Evolutionary conservation across 2,113 vertebrate genomes (phyloP).

Genomic region (Notarius lentiginosus): DNA sequence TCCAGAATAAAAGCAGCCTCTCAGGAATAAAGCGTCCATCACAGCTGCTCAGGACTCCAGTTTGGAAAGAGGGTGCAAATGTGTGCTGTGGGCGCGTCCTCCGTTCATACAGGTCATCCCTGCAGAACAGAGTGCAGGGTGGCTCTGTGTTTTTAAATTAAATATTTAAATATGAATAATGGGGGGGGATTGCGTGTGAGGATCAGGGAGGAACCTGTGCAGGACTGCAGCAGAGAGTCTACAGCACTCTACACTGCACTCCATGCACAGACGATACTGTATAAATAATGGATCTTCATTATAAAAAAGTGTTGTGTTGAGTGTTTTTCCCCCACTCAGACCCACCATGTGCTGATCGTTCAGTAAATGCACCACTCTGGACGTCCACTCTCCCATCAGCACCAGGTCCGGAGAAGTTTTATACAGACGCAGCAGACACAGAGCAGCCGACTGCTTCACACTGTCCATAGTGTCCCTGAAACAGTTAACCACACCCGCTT

Average conservation of each 20-base stretch:
- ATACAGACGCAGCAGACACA: conserved; percentile 88
- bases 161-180: background rate
- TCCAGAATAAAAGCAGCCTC: background rate
- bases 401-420: conserved; percentile 90
- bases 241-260: background rate
- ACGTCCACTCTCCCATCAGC: conserved; percentile 93
- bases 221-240: background rate
- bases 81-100: background rate
- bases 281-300: background rate
- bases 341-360: conserved; percentile 93
- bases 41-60: background rate
- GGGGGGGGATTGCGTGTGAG: no score
- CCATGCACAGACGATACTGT: background rate
- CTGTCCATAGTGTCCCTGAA: conserved; percentile 92
- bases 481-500: background rate
- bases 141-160: background rate
- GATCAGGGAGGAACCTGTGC: background rate
- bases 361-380: conserved; percentile 87
- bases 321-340: background rate
- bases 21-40: background rate
- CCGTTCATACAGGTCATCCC: background rate
- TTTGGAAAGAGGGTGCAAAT: background rate
- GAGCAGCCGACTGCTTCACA: conserved; percentile 89
- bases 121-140: background rate
- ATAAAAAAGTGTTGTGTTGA: background rate